phyloP scores from a whole-genome alignment of 2,113 vertebrate genomes.

The Tragelaphus imberbis region DNA sequence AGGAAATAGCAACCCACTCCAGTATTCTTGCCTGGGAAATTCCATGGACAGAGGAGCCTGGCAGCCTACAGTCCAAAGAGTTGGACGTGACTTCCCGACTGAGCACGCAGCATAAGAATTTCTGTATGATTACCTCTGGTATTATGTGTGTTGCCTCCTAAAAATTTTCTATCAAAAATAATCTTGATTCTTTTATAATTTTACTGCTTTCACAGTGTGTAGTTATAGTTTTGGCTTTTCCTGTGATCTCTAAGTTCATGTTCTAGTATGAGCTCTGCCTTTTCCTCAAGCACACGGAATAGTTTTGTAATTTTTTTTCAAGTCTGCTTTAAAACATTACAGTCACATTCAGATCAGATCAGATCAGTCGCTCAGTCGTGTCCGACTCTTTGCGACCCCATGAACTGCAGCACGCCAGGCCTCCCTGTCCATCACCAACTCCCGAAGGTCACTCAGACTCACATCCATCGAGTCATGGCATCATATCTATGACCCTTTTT shows the following conservation, averaged over 20 bases:
- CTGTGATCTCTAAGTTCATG: slow-evolving; percentile 24
- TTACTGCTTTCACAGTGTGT: slow-evolving; percentile 8
- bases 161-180: background rate
- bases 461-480: no score
- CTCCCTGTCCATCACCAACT: no score
- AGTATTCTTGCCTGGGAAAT: background rate
- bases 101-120: background rate
- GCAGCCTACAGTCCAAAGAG: background rate
- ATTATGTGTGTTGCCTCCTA: background rate
- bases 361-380: no score
- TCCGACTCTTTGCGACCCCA: no score
- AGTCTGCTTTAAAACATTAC: background rate
- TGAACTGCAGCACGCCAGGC: no score
- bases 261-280: background rate
- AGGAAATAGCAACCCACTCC: background rate
- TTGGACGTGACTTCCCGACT: background rate
- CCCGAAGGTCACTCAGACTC: no score
- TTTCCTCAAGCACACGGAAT: background rate
- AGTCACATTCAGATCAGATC: background rate
- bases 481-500: rapidly evolving
- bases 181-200: background rate
- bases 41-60: background rate
- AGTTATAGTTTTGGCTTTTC: background rate
- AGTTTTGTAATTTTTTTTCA: background rate
- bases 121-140: background rate